A percentile compares a stretch with the other conserved stretches of the same genome.
phyloP scores from a whole-genome alignment of 2,113 vertebrate genomes.

The human (Homo sapiens) region GRCh38 chr3:25255501-25256000 shows the following conservation, averaged over 20 bases:
- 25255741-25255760: conserved; percentile 27
- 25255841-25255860: background rate
- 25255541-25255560: conserved; percentile 64
- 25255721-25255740: conserved; percentile 30
- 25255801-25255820: conserved; percentile 24
- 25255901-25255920: background rate
- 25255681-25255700: background rate
- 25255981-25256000: background rate
- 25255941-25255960: conserved; percentile 23
- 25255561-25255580: conserved; percentile 70
- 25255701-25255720: background rate
- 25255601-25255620: conserved; percentile 39
- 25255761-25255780: background rate
- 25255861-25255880: background rate
- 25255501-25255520: conserved; percentile 78
- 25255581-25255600: conserved; percentile 34
- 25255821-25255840: background rate
- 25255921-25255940: background rate
- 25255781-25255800: conserved; percentile 6
- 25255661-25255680: background rate
- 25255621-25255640: background rate
- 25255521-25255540: conserved; percentile 76
- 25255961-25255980: background rate
- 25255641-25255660: background rate
- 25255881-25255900: background rate